phyloP scores from a whole-genome alignment of 2,797 vertebrate species.

The Gallirallus australis region DNA sequence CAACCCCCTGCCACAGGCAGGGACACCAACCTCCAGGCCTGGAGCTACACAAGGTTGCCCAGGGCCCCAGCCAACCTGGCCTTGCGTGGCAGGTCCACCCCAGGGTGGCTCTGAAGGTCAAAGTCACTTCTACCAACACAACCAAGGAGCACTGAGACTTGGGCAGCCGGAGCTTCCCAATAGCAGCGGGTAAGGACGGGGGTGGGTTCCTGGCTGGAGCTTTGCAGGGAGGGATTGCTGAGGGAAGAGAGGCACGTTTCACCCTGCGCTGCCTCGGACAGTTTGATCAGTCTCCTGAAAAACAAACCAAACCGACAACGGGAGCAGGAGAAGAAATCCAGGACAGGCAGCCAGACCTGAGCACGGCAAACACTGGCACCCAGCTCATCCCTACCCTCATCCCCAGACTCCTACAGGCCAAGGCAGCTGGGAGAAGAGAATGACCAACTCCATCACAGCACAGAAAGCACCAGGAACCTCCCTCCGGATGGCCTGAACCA shows the following conservation, averaged over 20 bases:
- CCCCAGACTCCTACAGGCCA: background rate
- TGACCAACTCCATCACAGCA: background rate
- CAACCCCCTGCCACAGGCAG: no score
- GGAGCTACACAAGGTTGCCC: no score
- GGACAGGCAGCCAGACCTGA: background rate
- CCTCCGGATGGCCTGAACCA: background rate
- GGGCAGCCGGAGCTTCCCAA: background rate
- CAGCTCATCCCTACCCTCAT: accelerated
- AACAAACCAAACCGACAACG: background rate
- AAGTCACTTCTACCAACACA: background rate
- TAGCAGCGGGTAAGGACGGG: background rate
- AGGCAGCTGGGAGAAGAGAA: background rate
- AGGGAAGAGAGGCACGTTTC: background rate
- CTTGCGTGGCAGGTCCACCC: background rate
- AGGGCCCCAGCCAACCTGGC: no score
- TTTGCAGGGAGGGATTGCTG: background rate
- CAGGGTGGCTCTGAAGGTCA: background rate
- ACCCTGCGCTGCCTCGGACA: background rate
- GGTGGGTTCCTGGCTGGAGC: background rate
- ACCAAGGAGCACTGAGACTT: background rate
- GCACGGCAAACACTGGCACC: accelerated
- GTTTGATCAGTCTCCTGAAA: background rate
- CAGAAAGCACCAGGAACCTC: background rate
- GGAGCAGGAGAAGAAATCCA: background rate
- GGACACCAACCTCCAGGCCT: no score